These are phyloP conservation scores for Cyclargus thomasi DNA, from an alignment of 1,140 invertebrate genomes.

Conservation along the genomic window DNA sequence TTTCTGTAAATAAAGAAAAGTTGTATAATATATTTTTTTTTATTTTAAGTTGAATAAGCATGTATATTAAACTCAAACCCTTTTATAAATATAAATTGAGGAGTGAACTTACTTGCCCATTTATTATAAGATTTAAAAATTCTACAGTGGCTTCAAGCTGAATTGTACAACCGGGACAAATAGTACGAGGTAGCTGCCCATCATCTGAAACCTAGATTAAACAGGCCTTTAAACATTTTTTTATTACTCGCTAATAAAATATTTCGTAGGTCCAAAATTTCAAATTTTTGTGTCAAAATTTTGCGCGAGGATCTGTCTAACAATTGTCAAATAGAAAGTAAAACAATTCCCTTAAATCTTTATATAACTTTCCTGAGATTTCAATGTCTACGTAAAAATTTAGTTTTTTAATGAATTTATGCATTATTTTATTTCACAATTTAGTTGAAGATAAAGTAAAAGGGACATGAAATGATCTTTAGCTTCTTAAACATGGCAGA, in stretches of 20 bases:
- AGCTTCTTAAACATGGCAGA: conserved; percentile 37
- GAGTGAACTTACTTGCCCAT: conserved; percentile 75
- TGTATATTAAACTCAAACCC: background rate
- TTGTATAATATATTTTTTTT: too few relatives aligned
- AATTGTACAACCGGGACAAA: conserved; percentile 85
- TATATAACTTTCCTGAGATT: background rate
- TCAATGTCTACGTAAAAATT: conserved; percentile 6
- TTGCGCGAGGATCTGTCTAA: conserved; percentile 30
- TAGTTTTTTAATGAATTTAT: background rate
- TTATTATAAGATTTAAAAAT: conserved; percentile 82
- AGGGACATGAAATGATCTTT: conserved; percentile 51
- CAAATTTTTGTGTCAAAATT: conserved; percentile 28
- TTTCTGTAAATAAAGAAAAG: conserved; percentile 59
- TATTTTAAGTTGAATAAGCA: background rate
- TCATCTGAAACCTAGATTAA: conserved; percentile 78
- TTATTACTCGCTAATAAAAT: background rate
- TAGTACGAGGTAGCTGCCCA: conserved; percentile 80
- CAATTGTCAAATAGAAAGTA: background rate
- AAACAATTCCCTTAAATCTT: background rate
- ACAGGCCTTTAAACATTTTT: background rate
- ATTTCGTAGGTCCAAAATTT: background rate
- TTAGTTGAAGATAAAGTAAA: conserved; percentile 24
- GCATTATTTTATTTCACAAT: conserved; percentile 8
- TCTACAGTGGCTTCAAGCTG: conserved; percentile 82
- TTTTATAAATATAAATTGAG: background rate